Evolutionary conservation across 2,797 vertebrate species (phyloP).

Genomic region (Pteropus rufus): DNA sequence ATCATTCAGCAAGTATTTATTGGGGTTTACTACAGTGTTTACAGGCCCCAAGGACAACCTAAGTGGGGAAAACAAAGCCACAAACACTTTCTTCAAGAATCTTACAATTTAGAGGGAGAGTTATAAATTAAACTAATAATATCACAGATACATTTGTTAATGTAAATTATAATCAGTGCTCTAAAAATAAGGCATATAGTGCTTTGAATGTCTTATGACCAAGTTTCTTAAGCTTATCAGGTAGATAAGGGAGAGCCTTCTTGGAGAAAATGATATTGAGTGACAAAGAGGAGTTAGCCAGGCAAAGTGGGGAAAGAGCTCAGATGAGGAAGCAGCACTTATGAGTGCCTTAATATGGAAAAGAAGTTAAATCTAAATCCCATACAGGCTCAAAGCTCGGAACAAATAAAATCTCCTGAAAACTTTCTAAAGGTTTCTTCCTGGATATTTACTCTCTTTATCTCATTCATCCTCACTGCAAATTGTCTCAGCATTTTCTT

Average conservation of each 20-base stretch:
- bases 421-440: background rate
- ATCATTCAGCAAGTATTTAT: background rate
- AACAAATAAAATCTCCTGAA: background rate
- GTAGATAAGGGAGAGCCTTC: background rate
- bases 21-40: background rate
- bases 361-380: background rate
- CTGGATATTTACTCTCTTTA: background rate
- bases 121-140: background rate
- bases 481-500: background rate
- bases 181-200: background rate
- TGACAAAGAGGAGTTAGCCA: no score
- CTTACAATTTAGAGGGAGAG: background rate
- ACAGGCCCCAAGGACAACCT: background rate
- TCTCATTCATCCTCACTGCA: background rate
- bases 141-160: background rate
- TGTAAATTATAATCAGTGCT: background rate
- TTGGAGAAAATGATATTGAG: background rate
- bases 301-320: background rate
- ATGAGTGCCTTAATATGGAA: background rate
- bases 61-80: background rate
- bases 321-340: accelerated
- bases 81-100: background rate
- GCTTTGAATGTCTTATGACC: background rate
- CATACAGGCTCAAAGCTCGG: background rate
- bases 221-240: background rate